Evolutionary conservation across 2,113 vertebrate genomes (phyloP).

Genomic region (Cervus canadensis): DNA sequence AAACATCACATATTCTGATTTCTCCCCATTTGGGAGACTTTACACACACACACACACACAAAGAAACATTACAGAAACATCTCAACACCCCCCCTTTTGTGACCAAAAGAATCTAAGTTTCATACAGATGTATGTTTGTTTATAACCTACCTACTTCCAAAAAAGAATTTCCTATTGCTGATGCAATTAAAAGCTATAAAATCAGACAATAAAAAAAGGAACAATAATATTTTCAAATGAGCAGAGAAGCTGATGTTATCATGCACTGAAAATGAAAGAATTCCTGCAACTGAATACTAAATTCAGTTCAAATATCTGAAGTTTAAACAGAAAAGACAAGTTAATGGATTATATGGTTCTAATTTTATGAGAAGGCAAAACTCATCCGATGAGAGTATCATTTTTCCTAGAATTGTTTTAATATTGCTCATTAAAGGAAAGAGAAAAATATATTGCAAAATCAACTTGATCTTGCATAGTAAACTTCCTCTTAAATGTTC

Average conservation of each 20-base stretch:
- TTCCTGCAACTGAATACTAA: background rate
- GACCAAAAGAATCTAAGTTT: background rate
- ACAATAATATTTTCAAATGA: constrained; percentile 31
- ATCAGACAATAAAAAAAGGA: constrained; percentile 30
- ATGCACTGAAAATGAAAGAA: background rate
- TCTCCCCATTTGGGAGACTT: constrained; percentile 31
- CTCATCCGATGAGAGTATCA: background rate
- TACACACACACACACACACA: background rate
- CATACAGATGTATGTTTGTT: background rate
- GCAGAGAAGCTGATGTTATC: background rate
- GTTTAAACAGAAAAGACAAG: background rate
- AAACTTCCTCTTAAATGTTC: background rate
- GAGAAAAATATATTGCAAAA: background rate
- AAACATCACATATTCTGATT: constrained; percentile 60
- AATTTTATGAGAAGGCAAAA: constrained; percentile 8
- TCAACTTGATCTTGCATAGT: background rate
- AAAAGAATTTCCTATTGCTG: background rate
- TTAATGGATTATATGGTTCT: background rate
- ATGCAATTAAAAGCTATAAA: constrained; percentile 39
- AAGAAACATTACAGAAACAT: background rate
- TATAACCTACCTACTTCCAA: background rate
- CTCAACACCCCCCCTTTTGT: background rate
- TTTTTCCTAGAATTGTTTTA: constrained; percentile 13
- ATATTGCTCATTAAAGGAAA: background rate
- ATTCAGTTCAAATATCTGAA: background rate